phyloP scores from a whole-genome alignment of 1,140 invertebrate species.

The Lysiphlebus fabarum region DNA sequence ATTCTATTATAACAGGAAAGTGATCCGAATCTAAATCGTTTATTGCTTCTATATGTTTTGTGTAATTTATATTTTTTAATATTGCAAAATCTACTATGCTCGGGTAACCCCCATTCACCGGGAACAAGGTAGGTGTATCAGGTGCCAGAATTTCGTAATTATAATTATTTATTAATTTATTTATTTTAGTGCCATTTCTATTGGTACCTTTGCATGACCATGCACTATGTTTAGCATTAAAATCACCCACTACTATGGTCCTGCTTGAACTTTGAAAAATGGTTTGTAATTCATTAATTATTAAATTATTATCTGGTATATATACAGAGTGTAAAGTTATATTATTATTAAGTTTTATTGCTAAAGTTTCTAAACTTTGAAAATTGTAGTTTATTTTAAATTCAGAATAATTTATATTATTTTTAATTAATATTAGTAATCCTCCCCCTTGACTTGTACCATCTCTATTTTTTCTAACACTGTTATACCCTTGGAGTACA shows the following conservation, averaged over 20 bases:
- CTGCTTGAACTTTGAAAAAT: constrained; percentile 20
- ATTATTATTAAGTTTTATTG: constrained; percentile 26
- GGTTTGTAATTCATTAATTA: constrained; percentile 16
- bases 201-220: constrained; percentile 25
- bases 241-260: constrained; percentile 21
- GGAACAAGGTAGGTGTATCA: constrained; percentile 14
- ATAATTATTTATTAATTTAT: constrained; percentile 14
- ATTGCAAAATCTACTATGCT: constrained; percentile 19
- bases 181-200: constrained; percentile 19
- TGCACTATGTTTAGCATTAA: constrained; percentile 27
- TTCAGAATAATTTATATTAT: constrained; percentile 6
- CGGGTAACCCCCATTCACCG: constrained; percentile 2
- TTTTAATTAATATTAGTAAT: constrained; percentile 16
- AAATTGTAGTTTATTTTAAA: constrained; percentile 6
- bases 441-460: constrained; percentile 22
- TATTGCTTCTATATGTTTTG: constrained; percentile 15
- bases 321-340: constrained; percentile 21
- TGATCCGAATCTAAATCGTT: constrained; percentile 29
- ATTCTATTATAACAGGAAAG: constrained; percentile 13
- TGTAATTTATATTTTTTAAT: constrained; percentile 17
- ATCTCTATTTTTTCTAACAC: constrained; percentile 26
- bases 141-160: constrained; percentile 6
- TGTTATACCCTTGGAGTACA: constrained; percentile 13
- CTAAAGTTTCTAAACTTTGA: constrained; percentile 20
- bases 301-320: constrained; percentile 21